Conservation (phyloP, 2,113 vertebrate genomes). For the Clarias gariepinus region DNA sequence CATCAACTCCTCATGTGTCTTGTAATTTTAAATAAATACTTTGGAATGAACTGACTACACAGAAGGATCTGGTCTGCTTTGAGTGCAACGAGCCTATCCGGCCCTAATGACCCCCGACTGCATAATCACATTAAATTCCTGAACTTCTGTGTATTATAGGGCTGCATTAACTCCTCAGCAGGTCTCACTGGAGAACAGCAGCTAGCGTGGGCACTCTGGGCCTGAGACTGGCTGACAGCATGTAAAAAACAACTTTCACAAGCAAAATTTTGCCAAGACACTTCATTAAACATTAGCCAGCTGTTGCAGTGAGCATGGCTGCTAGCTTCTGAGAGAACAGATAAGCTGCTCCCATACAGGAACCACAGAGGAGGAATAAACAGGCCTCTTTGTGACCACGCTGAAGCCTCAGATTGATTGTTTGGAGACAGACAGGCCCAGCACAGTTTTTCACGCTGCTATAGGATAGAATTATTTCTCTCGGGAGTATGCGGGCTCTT, state of each 20-base stretch:
- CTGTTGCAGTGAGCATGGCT: conserved; percentile 40
- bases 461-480: conserved; percentile 1
- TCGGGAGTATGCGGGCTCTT: neutral
- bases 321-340: conserved; percentile 16
- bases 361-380: conserved; percentile 7
- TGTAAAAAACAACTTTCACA: conserved; percentile 30
- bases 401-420: conserved; percentile 11
- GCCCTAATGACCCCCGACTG: conserved; percentile 46
- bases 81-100: conserved; percentile 51
- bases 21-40: neutral
- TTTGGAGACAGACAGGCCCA: conserved; percentile 2
- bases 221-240: conserved; percentile 40
- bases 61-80: conserved; percentile 62
- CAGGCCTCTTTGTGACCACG: conserved; percentile 23
- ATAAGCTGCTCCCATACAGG: conserved; percentile 15
- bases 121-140: conserved; percentile 35
- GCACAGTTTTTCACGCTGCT: conserved; percentile 4
- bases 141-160: conserved; percentile 30
- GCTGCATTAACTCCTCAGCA: conserved; percentile 39
- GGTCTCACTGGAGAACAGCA: conserved; percentile 41
- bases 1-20: neutral
- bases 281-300: conserved; percentile 57
- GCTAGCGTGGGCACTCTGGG: conserved; percentile 21
- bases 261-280: conserved; percentile 46
- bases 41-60: conserved; percentile 47